Conservation (phyloP, 2,113 vertebrate genomes). For the Boleophthalmus pectinirostris region DNA sequence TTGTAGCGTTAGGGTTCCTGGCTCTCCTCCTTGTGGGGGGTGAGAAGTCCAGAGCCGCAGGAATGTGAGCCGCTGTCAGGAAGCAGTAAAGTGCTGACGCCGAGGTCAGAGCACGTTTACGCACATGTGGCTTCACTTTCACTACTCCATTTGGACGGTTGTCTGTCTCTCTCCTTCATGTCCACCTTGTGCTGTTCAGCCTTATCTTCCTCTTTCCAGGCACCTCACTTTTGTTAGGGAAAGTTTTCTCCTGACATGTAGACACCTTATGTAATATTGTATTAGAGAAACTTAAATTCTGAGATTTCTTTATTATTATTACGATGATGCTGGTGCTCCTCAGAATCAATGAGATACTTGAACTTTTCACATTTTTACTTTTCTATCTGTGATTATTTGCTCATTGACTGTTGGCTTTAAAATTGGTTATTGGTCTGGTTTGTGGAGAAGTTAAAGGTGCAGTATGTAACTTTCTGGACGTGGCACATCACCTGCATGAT, state of each 20-base stretch:
- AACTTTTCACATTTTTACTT: not conserved
- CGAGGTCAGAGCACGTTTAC: slow-evolving; percentile 70
- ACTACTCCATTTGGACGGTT: slow-evolving; percentile 51
- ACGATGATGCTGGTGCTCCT: not conserved
- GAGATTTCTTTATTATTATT: not conserved
- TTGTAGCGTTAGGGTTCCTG: slow-evolving; percentile 50
- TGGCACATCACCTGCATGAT: too few relatives aligned
- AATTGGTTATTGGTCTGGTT: not conserved
- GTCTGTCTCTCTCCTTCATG: slow-evolving; percentile 46
- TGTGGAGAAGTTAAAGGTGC: not conserved
- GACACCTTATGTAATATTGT: not conserved
- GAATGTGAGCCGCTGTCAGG: slow-evolving; percentile 72
- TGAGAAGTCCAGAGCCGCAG: slow-evolving; percentile 57
- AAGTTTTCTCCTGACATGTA: slow-evolving; percentile 4
- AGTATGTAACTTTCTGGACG: too few relatives aligned
- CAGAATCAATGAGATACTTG: not conserved
- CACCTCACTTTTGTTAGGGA: slow-evolving; percentile 1
- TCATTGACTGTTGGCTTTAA: not conserved
- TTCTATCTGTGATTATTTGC: not conserved
- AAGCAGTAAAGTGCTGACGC: slow-evolving; percentile 76
- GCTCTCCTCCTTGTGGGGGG: slow-evolving; percentile 52
- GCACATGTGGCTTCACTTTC: slow-evolving; percentile 76
- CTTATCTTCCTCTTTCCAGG: slow-evolving; percentile 25
- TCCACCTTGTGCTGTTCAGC: slow-evolving; percentile 18
- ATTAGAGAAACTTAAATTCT: not conserved